Base-by-base conservation (phyloP, 2,113 vertebrate species). In the Anser cygnoides region DNA sequence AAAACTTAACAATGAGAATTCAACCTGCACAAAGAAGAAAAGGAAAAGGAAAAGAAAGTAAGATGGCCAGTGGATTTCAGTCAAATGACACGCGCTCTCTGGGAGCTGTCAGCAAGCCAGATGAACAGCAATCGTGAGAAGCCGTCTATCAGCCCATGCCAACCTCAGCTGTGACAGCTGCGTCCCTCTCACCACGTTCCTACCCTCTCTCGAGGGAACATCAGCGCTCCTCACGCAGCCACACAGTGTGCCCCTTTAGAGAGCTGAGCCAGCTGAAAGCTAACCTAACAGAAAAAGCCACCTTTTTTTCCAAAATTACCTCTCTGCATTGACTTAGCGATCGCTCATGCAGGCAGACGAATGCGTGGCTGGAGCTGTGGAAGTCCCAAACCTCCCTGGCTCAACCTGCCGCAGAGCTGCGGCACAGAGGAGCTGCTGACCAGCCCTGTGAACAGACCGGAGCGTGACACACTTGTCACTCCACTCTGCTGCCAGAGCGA, bases 351-450 rank as follows among this genome's bases (percentile, higher is more conserved):
- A 50, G 43, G 55, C 49, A 83, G 21, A 76, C 20, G 39, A 95
- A 66, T 1, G 0, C 0, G 0, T 16, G 49, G 74, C 62, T 66
- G 16, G 35, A 79, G 54, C 14, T n/a, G 49, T 0, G 0, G 29
- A 76, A 80, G 41, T 37, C 41, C 21, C 68, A 93, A 55, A 77
- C 18, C 4, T 15, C 8, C 16, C 6, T 21, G 72, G 39, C 58
- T 88, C 39, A 44, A 58, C 18, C 58, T 65, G 74, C 74, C 1
- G 2, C 43, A 37, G 70, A 73, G 58, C 28, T 11, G 55, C 52
- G 31, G 65, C 6, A 1, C 0, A 4, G 81, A 63, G 3, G 13
- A 73, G 29, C 54, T 43, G 54, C 43, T 70, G 92, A 83, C 35
- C 35, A 43, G 18, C 44, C 16, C 39, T 1, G 1, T 33, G 26